Evolutionary conservation across 2,888 invertebrate genomes (phyloP), one percentile per base, ranked within the genome.

Genomic region (Branchipolynoe longqiensis): DNA sequence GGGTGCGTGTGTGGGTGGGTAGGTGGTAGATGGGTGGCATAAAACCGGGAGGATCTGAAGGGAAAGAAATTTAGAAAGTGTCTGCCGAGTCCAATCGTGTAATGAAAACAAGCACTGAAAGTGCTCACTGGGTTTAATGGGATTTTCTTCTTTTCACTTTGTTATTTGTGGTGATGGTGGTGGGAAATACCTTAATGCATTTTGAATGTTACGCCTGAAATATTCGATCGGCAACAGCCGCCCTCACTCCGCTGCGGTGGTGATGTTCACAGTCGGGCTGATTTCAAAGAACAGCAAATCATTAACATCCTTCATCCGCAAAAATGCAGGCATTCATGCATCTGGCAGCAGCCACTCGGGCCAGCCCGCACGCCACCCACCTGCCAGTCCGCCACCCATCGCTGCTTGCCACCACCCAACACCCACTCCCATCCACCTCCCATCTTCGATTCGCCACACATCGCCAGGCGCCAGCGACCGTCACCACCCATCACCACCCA

Each of bases 151-250:
- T 58, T 8, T 48, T 18, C 28, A 2, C 6, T 3, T 33, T 38
- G 38, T 69, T 69, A 69, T 69, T 69, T 69, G 33, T n/a, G 14
- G 6, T n/a, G n/a, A n/a, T n/a, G 38, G 69, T 14, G 38, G 25
- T 6, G 36, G 22, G 38, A 69, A n/a, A 3, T 69, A 78, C 54
- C 48, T 41, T 78, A 78, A 78, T 78, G 41, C 78, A 48, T 78
- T 78, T 78, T 78, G 78, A 78, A 78, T 78, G 48, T 78, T 54
- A 48, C 78, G 2, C 2, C 31, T 28, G 3, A 48, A 41, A 48
- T 78, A 25, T 41, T 78, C 78, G 41, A 78, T 78, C 54, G 69
- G 2, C 38, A 38, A 22, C 69, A 62, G 31, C 28, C 28, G 62
- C 12, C 31, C 28, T 18, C 62, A 33, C 36, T 31, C 38, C 36